Evolutionary conservation across 2,888 invertebrate genomes (phyloP), one percentile per base, ranked within the genome.

Genomic region (Penaeus monodon): DNA sequence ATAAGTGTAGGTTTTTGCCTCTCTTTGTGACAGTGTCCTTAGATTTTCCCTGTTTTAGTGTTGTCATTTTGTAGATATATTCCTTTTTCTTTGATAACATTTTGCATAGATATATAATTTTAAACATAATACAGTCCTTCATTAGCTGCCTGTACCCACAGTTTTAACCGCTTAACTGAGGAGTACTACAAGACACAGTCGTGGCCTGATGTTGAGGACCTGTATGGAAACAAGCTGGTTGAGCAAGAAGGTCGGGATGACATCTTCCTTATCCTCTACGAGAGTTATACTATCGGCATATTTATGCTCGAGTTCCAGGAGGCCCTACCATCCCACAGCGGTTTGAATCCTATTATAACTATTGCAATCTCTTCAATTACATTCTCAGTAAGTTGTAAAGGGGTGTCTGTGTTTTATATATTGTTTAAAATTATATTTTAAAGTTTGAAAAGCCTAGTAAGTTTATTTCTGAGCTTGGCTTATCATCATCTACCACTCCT

Each of bases 331-430:
- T 98, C 76, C 97, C 97, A 84, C 98, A 99, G 92, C 95, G 99
- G 85, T 96, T 98, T 92, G 96, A 96, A 91, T 99, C 99, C 0
- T 99, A 99, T 93, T 98, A 96, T 93, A 99, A 99, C 93, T 99
- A 99, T 92, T 99, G 99, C 93, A 97, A 98, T 92, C 94, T 99
- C 85, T 99, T 99, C 93, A 99, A 99, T 93, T 96, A 97, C 92
- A 98, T 99, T 91, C 94, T 99, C 89, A 96, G 97, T 94, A 92
- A 93, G 93, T 92, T 29, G 22, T 8, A 3, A 6, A 6, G 4
- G 33, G 33, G 33, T 3, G 33, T 38, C 33, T 44, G 44, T 44
- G 44, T 44, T 44, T 44, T 10, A 44, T 6, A 44, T 10, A 44
- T 44, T 44, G 10, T 10, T 44, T 44, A 44, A 8, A 7, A 44